These are phyloP conservation scores for Heliconius hewitsoni DNA, from an alignment of 1,140 invertebrate species.

Conservation along the genomic window DNA sequence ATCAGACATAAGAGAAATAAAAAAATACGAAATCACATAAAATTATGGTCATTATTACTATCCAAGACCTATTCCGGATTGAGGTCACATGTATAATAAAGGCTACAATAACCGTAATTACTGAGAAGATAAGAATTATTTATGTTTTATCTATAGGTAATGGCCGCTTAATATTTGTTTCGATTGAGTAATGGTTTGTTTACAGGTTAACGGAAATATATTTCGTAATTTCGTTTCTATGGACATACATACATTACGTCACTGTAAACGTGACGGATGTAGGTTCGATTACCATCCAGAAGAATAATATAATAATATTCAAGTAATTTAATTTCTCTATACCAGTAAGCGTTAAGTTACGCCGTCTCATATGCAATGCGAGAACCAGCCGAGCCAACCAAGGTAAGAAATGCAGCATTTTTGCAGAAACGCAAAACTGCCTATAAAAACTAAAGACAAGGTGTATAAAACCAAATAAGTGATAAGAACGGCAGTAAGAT, in stretches of 20 bases:
- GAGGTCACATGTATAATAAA: constrained; percentile 14
- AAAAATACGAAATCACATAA: not conserved
- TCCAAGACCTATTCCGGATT: not conserved
- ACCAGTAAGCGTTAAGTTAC: not conserved
- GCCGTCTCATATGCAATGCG: not conserved
- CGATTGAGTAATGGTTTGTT: constrained; percentile 23
- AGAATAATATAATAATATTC: not conserved
- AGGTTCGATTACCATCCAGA: not conserved
- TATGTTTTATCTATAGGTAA: constrained; percentile 23
- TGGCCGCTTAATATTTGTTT: constrained; percentile 20
- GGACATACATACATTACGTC: not conserved
- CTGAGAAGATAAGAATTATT: constrained; percentile 25
- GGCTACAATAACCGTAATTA: constrained; percentile 24
- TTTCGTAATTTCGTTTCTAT: not conserved
- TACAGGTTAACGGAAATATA: constrained; percentile 11
- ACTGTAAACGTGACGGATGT: not conserved
- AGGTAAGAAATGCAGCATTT: no score
- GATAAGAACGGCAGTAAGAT: no score
- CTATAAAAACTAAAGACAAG: no score
- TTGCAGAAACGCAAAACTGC: no score
- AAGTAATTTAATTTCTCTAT: no score
- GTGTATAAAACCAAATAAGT: no score
- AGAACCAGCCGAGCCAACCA: no score
- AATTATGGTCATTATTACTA: not conserved
- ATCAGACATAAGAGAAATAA: not conserved